phyloP scores from a whole-genome alignment of 2,113 vertebrate genomes.

The Callipepla californica region DNA sequence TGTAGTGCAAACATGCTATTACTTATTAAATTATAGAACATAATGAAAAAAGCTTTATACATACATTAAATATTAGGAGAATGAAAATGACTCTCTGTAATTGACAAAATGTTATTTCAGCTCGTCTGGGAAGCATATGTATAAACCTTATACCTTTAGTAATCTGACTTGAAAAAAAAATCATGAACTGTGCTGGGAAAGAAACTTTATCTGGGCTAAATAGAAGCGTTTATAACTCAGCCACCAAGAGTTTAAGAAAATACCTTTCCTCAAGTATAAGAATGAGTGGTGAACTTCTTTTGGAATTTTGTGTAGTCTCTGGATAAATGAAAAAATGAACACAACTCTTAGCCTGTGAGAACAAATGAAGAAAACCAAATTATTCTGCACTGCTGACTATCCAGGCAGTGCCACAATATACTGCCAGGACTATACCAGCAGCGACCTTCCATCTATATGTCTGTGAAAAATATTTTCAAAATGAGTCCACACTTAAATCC shows the following conservation, averaged over 20 bases:
- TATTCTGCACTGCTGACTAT: background rate
- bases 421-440: background rate
- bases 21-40: constrained; percentile 12
- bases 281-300: background rate
- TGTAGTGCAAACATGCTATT: background rate
- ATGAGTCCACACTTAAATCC: background rate
- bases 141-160: constrained; percentile 4
- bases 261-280: background rate
- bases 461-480: background rate
- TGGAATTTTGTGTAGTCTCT: background rate
- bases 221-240: background rate
- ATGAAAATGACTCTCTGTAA: constrained; percentile 23
- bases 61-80: constrained; percentile 19
- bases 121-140: background rate
- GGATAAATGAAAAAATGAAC: background rate
- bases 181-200: background rate
- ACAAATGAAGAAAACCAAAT: background rate
- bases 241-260: constrained; percentile 10
- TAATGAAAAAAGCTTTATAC: constrained; percentile 6
- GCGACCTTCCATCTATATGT: background rate
- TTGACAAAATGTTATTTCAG: constrained; percentile 33
- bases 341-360: background rate
- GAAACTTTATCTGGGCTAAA: background rate
- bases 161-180: constrained; percentile 34
- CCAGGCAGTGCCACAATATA: background rate